Evolutionary conservation across 2,113 vertebrate species (phyloP).

Genomic region (Dasyprocta punctata): DNA sequence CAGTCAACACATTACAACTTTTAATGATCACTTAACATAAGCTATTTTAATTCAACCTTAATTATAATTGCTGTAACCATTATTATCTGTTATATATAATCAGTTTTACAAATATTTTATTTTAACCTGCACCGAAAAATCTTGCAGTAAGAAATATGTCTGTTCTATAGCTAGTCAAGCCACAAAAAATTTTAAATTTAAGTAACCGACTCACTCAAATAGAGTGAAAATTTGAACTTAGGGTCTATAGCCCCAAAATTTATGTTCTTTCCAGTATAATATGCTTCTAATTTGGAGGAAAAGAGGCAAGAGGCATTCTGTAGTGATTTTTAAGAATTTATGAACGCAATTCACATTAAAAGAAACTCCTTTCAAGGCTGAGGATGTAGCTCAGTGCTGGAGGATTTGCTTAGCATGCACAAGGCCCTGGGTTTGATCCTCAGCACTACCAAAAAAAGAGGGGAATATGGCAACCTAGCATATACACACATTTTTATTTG

Average conservation of each 20-base stretch:
- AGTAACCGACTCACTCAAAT: background rate
- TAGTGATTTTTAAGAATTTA: background rate
- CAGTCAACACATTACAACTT: background rate
- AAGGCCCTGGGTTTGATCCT: background rate
- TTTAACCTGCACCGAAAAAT: background rate
- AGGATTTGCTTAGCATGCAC: background rate
- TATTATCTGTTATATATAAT: background rate
- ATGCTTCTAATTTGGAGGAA: background rate
- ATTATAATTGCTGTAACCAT: background rate
- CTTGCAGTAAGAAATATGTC: background rate
- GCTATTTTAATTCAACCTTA: conserved; percentile 26
- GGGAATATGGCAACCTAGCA: background rate
- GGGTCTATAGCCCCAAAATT: background rate
- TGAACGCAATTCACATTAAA: background rate
- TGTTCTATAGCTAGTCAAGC: background rate
- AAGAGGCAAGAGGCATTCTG: background rate
- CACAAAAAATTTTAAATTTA: conserved; percentile 16
- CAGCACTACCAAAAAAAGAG: background rate
- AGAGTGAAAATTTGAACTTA: background rate
- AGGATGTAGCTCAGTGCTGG: background rate
- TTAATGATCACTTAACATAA: conserved; percentile 1
- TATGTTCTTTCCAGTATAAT: background rate
- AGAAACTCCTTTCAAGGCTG: background rate
- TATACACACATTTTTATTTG: background rate
- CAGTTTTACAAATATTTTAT: conserved; percentile 21